Evolutionary conservation across 1,140 invertebrate species (phyloP), one percentile per base, ranked within the genome.

Genomic region (Achroia grisella): DNA sequence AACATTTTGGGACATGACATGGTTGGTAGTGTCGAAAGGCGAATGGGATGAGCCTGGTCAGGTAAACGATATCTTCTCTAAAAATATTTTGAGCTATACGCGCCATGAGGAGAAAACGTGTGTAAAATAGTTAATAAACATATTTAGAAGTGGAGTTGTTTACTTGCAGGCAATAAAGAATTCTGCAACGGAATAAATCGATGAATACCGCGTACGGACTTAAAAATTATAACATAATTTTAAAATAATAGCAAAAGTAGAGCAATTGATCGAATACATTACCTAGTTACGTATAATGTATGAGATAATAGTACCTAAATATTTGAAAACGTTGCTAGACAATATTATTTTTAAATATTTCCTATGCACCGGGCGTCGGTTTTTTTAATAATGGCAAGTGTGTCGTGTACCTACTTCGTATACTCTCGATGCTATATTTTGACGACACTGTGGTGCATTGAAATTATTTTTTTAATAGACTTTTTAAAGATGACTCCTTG

Each of bases 241-340:
- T 57, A 57, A 63, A 66, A 62, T 46, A 71, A 78, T 80, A 80
- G 71, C 62, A 58, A 71, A 68, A 67, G 76, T 83, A 83, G 79
- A 60, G 71, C 73, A 80, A 83, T 83, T 83, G 63, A 75, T 69
- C 60, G 66, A 63, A 69, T 78, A 64, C 70, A 37, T 74, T 71
- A 70, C 59, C 69, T 83, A 83, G 79, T 71, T 78, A 66, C 77
- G 62, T 72, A 67, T 74, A 62, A 61, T 66, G 64, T 76, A 68
- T 52, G 61, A 58, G 44, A 64, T 57, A 56, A 70, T 72, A 69
- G 68, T 76, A 82, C 73, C 73, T 76, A 70, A 69, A 48, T 57
- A 54, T 36, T 46, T 58, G 50, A 65, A 66, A 70, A 66, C 61
- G 58, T 74, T 71, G 70, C 72, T 75, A 74, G 71, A 71, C 66